Evolutionary conservation across 53 echinoderm and acorn worm genomes (phyloP).

Genomic region (Echinometra lucunter): DNA sequence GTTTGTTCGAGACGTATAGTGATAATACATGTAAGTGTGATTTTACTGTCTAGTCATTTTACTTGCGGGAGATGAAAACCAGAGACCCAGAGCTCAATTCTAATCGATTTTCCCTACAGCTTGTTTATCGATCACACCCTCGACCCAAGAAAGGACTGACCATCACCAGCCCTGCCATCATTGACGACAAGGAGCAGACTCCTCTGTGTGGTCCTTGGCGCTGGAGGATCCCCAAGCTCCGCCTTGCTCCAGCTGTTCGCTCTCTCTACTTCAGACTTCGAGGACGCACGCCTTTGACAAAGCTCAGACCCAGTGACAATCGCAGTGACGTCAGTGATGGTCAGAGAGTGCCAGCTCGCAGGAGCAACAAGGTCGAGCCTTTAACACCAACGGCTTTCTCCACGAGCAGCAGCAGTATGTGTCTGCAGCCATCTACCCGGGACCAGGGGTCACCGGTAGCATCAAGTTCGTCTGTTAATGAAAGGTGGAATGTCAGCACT

Average conservation of each 20-base stretch:
- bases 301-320: neutral
- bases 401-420: neutral
- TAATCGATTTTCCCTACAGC: neutral
- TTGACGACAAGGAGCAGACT: neutral
- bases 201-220: constrained; percentile 25
- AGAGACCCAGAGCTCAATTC: neutral
- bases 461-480: neutral
- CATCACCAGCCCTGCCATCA: neutral
- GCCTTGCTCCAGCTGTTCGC: neutral
- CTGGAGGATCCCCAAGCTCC: constrained; percentile 52
- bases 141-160: neutral
- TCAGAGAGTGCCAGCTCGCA: neutral
- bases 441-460: neutral
- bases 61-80: neutral
- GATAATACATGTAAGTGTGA: no score
- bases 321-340: neutral
- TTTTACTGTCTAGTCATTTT: no score
- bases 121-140: constrained; percentile 29
- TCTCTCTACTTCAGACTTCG: constrained; percentile 27
- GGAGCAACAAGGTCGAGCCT: constrained; percentile 29
- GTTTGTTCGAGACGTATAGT: no score
- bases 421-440: neutral
- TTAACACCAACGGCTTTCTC: neutral
- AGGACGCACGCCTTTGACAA: constrained; percentile 27
- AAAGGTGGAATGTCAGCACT: neutral